Evolutionary conservation across 53 echinoderm and acorn worm species (phyloP), one percentile per base, ranked within the genome.

Genomic region (Patiria pectinifera): DNA sequence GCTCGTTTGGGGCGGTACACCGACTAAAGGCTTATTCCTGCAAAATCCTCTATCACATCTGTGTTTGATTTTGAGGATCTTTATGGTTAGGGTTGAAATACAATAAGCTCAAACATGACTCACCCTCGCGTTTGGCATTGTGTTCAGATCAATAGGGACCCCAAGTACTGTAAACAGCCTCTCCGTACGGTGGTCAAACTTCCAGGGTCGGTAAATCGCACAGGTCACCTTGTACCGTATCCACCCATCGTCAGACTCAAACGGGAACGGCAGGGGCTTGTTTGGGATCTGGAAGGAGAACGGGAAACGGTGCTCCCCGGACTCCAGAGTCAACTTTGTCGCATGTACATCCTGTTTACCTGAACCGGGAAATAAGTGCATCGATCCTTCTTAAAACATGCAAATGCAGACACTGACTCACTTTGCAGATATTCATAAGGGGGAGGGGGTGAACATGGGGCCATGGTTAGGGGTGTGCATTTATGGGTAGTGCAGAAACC

Each of bases 141-240:
- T 1, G 58, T 95, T 95, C 21, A 95, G 87, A 44, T 95, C 93
- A 26, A 91, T 81, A 21, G 79, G 71, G 12, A 87, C 87, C 47
- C 93, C 92, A 22, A 25, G 71, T 8, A 95, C 87, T 19, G 82
- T 95, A 82, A 95, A 95, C 82, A 91, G 62, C 58, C 83, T 85
- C 66, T 86, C 69, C 43, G 85, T 62, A 21, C 69, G 71, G 83
- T 93, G 95, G 53, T 93, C 91, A 82, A 93, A 95, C 60, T 95
- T 93, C 95, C 95, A 95, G 8, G 95, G 95, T 53, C 93, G 71
- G 87, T 95, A 91, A 11, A 95, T 95, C 82, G 91, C 91, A 19
- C 93, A 82, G 48, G 69, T 76, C 82, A 95, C 85, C 53, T 91
- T 91, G 81, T 95, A 95, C 1, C 93, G 66, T 9, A 95, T 87